A percentile compares a stretch with the other conserved stretches of the same genome.
These are phyloP conservation scores for Azorinus chamasolen DNA, from an alignment of 2,888 invertebrate species.

Conservation along the genomic window DNA sequence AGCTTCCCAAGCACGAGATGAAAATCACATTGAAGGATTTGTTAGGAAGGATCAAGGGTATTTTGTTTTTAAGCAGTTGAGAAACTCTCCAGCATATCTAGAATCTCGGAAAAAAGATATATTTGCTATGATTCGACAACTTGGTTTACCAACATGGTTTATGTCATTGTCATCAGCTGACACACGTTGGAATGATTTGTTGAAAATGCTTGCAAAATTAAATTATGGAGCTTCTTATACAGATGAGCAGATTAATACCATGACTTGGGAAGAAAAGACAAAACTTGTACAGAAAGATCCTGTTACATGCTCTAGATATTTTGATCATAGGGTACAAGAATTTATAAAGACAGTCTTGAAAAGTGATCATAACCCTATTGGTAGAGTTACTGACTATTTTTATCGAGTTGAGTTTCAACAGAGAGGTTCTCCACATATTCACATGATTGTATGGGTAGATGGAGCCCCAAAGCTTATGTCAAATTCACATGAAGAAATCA, in stretches of 20 bases:
- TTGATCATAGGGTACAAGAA: conserved; percentile 50
- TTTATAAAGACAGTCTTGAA: conserved; percentile 46
- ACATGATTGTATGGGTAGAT: conserved; percentile 56
- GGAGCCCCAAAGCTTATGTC: conserved; percentile 46
- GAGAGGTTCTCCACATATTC: conserved; percentile 64
- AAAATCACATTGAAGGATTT: conserved; percentile 38
- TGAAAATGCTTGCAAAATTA: conserved; percentile 49
- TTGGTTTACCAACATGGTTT: conserved; percentile 66
- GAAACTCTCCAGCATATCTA: conserved; percentile 49
- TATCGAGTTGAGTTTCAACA: conserved; percentile 14
- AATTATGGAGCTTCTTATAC: conserved; percentile 23
- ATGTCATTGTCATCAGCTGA: conserved; percentile 45
- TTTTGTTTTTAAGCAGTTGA: conserved; percentile 70
- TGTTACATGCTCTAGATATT: conserved; percentile 57
- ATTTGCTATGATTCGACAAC: conserved; percentile 62
- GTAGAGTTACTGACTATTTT: conserved; percentile 38
- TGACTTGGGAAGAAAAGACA: conserved; percentile 44
- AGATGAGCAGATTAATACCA: conserved; percentile 35
- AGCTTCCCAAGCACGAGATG: conserved; percentile 33
- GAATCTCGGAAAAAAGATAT: conserved; percentile 51
- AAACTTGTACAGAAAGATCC: conserved; percentile 57
- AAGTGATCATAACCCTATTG: conserved; percentile 49
- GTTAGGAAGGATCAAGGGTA: conserved; percentile 80
- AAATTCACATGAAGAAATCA: conserved; percentile 32
- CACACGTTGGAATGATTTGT: conserved; percentile 42